Base-by-base conservation (phyloP, 2,888 invertebrate species). In the Noctuana brunneofusca region DNA sequence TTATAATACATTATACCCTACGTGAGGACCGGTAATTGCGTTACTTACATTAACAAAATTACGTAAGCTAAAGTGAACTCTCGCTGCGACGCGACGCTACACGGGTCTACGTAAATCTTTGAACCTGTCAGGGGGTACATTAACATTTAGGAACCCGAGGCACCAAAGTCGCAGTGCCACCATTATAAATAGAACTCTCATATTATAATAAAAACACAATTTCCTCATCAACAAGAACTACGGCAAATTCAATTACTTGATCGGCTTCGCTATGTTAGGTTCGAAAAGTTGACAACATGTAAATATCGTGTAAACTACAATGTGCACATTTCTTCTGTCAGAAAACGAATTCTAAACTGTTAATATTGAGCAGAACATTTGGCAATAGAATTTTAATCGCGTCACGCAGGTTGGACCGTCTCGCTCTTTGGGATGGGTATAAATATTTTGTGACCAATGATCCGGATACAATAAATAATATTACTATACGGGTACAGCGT, bases 221-320 rank as follows among this genome's bases (percentile, higher is more conserved):
- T 87, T 83, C 80, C 81, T 85, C 75, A 83, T 81, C 77, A 87
- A 86, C 87, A 87, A 87, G 74, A 78, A 83, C 87, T 89, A 87
- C 84, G 72, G 83, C 85, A 86, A 87, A 84, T 81, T 81, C 84
- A 81, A 79, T 86, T 79, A 16, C 46, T 16, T 48, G 49, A 84
- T 81, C 78, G 81, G 86, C 79, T 79, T 83, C 69, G 68, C 69
- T 79, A 84, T 76, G 76, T 85, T 87, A 89, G 80, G 82, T 81
- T 78, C 78, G 78, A 81, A 83, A 75, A 81, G 64, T 68, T 79
- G 75, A 82, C 78, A 83, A 84, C 83, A 69, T 67, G 20, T 52
- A 18, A 43, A 43, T 18, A 43, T 43, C 43, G 20, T 32, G 52
- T 52, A 52, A 32, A 71, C 75, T 83, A 86, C 84, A 87, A 87